Percentiles rank a stretch among this genome's conserved stretches.
Conservation (phyloP, 2,888 invertebrate species). For the Plebejus argus region DNA sequence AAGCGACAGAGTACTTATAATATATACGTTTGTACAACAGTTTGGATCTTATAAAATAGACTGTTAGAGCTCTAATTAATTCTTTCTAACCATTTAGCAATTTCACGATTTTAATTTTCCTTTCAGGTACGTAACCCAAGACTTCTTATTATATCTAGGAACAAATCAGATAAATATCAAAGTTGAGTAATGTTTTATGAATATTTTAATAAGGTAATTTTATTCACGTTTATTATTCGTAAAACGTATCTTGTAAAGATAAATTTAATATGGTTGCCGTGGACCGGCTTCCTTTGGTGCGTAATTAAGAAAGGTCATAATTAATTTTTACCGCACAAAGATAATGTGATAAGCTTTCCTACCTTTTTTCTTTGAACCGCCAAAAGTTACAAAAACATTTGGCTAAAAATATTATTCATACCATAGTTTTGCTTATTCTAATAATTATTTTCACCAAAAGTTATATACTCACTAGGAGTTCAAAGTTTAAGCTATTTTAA, state of each 20-base stretch:
- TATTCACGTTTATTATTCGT: neutral
- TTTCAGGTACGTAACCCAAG: neutral
- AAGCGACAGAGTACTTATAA: no score
- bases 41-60: no score
- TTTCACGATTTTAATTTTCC: neutral
- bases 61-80: no score
- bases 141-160: neutral
- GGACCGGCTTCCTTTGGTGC: neutral
- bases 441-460: no score
- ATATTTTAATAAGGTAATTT: neutral
- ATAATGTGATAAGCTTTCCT: conserved; percentile 8
- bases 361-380: neutral
- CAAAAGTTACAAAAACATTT: neutral
- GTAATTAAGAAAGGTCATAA: conserved; percentile 10
- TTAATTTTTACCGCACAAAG: conserved; percentile 5
- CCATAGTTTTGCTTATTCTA: neutral
- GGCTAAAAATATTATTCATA: neutral
- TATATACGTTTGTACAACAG: no score
- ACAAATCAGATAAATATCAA: conserved; percentile 5
- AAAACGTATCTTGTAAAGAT: neutral
- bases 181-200: neutral
- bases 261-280: conserved; percentile 9
- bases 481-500: no score
- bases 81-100: no score
- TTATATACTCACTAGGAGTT: no score